These are phyloP conservation scores for Tanypteryx hageni DNA, from an alignment of 2,888 invertebrate genomes.

Conservation along the genomic window DNA sequence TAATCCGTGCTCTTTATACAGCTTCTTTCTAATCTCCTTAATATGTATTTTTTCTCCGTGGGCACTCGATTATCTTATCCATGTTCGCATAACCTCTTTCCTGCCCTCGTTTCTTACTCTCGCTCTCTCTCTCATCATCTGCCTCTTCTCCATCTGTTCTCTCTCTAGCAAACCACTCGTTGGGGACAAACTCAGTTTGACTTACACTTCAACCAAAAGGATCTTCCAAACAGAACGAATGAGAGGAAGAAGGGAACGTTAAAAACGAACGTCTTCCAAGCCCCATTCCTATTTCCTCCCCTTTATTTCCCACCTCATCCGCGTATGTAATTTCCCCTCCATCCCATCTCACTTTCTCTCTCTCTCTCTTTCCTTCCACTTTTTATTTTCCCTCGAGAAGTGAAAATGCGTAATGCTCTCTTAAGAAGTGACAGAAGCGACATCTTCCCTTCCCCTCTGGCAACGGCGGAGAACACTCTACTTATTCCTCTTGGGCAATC, in stretches of 20 bases:
- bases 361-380: background rate
- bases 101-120: too few relatives aligned
- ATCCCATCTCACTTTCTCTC: background rate
- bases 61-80: too few relatives aligned
- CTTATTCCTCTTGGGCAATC: constrained; percentile 57
- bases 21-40: too few relatives aligned
- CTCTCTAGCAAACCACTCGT: background rate
- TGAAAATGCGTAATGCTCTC: constrained; percentile 51
- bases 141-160: too few relatives aligned
- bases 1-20: too few relatives aligned
- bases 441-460: background rate
- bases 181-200: background rate
- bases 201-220: constrained; percentile 5
- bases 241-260: too few relatives aligned
- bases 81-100: too few relatives aligned
- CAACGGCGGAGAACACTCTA: constrained; percentile 11
- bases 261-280: too few relatives aligned
- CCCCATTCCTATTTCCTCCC: too few relatives aligned
- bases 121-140: too few relatives aligned
- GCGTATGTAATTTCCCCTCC: background rate
- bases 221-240: background rate
- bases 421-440: constrained; percentile 55
- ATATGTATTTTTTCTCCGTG: too few relatives aligned
- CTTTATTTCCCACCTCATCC: too few relatives aligned
- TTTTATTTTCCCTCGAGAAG: background rate